These are phyloP conservation scores for Nematolebias whitei DNA, from an alignment of 2,113 vertebrate species.

Conservation along the genomic window DNA sequence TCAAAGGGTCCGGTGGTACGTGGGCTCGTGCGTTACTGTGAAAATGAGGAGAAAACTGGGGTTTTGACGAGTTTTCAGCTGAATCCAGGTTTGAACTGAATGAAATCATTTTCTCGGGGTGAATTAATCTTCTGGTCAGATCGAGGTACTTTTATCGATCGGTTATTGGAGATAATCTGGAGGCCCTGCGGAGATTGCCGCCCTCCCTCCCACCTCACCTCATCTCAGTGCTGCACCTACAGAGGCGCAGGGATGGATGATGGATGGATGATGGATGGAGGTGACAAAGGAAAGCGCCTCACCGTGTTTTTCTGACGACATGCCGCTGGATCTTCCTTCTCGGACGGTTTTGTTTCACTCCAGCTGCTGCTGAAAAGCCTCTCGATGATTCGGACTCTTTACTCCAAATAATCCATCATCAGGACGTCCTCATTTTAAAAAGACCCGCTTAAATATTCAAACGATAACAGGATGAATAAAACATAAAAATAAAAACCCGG, in stretches of 20 bases:
- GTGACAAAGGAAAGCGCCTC: conserved; percentile 33
- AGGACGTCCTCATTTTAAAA: conserved; percentile 51
- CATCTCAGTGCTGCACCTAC: conserved; percentile 48
- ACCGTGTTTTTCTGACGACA: conserved; percentile 85
- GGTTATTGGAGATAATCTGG: neutral
- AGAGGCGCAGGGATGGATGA: conserved; percentile 30
- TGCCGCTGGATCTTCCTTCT: conserved; percentile 56
- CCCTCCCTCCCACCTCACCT: neutral
- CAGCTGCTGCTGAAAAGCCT: conserved; percentile 37
- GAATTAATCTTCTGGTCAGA: too few species aligned
- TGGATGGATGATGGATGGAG: neutral
- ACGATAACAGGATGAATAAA: too few species aligned
- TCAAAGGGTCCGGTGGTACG: conserved; percentile 27
- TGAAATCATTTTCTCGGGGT: neutral
- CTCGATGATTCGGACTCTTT: conserved; percentile 47
- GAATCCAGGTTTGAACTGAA: neutral
- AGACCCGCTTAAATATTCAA: neutral
- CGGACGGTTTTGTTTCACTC: conserved; percentile 15
- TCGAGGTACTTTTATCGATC: too few species aligned
- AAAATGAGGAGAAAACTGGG: neutral
- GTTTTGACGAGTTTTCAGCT: neutral
- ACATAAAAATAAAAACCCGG: neutral
- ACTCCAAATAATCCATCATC: conserved; percentile 67
- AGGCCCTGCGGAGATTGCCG: conserved; percentile 30
- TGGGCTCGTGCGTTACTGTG: conserved; percentile 43